Conservation (phyloP, 2,113 vertebrate genomes). For the Entosphenus tridentatus region DNA sequence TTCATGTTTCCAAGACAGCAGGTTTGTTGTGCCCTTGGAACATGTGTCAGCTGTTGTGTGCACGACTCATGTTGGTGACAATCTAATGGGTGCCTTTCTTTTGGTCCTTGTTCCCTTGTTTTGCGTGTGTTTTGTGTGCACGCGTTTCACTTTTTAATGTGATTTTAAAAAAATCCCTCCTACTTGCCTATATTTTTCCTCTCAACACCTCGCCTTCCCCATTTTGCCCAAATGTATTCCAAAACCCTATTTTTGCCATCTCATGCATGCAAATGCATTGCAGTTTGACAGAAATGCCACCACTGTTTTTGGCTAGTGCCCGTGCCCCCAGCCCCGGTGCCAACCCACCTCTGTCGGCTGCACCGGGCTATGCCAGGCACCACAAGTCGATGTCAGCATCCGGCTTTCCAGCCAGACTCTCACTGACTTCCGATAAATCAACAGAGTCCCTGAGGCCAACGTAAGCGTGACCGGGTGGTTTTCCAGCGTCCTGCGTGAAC, state of each 20-base stretch:
- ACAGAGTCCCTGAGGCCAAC: slow-evolving; percentile 56
- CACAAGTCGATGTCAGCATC: slow-evolving; percentile 95
- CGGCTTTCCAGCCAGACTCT: slow-evolving; percentile 69
- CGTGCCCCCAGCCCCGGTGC: slow-evolving; percentile 23
- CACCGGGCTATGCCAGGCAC: slow-evolving; percentile 54
- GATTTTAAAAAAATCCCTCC: too few relatives aligned
- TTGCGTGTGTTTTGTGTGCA: too few relatives aligned
- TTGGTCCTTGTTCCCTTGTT: too few relatives aligned
- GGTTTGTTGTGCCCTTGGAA: too few relatives aligned
- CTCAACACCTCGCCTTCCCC: slow-evolving; percentile 2
- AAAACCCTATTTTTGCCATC: slow-evolving; percentile 26
- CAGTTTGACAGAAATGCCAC: slow-evolving; percentile 51
- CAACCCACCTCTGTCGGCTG: slow-evolving; percentile 21
- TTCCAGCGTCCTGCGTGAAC: neutral
- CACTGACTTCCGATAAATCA: slow-evolving; percentile 73
- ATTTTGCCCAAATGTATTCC: too few relatives aligned
- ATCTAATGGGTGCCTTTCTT: too few relatives aligned
- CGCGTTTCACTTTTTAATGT: too few relatives aligned
- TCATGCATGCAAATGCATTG: too few relatives aligned
- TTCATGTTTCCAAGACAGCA: too few relatives aligned
- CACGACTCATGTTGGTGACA: too few relatives aligned
- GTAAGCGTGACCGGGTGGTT: slow-evolving; percentile 18
- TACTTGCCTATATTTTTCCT: neutral
- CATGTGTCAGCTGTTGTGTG: too few relatives aligned
- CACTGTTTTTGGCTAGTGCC: slow-evolving; percentile 27